Conservation (phyloP, 2,113 vertebrate genomes). For the Galeopterus variegatus region DNA sequence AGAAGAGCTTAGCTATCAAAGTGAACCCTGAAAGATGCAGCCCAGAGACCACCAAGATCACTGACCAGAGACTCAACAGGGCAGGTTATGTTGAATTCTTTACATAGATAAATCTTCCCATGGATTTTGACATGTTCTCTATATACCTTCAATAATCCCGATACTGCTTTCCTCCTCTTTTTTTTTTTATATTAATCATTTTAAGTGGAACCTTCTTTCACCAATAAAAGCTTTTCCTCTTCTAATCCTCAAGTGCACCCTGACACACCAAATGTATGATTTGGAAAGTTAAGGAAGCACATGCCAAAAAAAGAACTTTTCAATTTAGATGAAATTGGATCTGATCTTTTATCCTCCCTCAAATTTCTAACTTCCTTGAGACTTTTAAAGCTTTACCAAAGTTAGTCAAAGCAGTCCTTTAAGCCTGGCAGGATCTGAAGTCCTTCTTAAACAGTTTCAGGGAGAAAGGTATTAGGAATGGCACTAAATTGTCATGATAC, state of each 20-base stretch:
- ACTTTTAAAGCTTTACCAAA: constrained; percentile 41
- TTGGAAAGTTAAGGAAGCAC: constrained; percentile 51
- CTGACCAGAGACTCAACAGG: background rate
- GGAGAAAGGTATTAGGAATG: background rate
- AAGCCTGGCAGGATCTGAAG: background rate
- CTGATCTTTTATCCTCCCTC: constrained; percentile 58
- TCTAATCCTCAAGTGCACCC: background rate
- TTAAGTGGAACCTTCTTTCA: constrained; percentile 34
- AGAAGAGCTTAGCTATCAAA: background rate
- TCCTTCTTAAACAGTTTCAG: background rate
- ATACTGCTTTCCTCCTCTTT: background rate
- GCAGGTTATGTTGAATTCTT: background rate
- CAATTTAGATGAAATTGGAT: constrained; percentile 44
- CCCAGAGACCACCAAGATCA: background rate
- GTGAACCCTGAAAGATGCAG: background rate
- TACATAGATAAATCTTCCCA: background rate
- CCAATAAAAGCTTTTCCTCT: background rate
- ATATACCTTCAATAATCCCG: background rate
- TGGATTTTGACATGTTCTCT: background rate
- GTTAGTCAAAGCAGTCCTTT: background rate
- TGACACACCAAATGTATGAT: constrained; percentile 27
- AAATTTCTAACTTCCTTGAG: constrained; percentile 38
- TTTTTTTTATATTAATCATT: background rate
- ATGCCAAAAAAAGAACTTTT: constrained; percentile 37
- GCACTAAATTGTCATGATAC: background rate